A percentile compares a stretch with the other conserved stretches of the same genome.
phyloP scores from a whole-genome alignment of 2,113 vertebrate species.

The Ranitomeya variabilis region DNA sequence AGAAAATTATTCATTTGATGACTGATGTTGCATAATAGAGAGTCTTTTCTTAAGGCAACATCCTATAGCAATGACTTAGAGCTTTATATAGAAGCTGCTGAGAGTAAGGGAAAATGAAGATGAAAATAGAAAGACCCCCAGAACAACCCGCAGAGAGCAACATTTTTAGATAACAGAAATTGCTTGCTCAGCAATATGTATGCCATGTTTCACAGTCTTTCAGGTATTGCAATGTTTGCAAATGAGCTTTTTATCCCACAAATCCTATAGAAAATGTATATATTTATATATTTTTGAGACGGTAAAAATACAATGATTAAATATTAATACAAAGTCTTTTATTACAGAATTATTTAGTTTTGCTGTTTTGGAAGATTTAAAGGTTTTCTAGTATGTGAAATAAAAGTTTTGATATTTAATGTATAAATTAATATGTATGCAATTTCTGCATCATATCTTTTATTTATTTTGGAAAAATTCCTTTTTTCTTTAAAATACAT shows the following conservation, averaged over 20 bases:
- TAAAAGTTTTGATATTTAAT: neutral
- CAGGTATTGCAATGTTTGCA: slow-evolving; percentile 50
- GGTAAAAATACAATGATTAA: neutral
- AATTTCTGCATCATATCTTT: neutral
- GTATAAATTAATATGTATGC: neutral
- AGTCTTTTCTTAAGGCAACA: slow-evolving; percentile 9
- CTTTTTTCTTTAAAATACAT: neutral
- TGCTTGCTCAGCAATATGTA: slow-evolving; percentile 27
- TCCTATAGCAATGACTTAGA: neutral
- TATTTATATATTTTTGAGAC: slow-evolving; percentile 26
- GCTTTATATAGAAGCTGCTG: slow-evolving; percentile 49
- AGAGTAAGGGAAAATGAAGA: slow-evolving; percentile 42
- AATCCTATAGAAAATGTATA: neutral
- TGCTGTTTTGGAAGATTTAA: neutral
- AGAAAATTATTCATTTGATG: neutral
- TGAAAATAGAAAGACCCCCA: slow-evolving; percentile 47
- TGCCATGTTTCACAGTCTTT: slow-evolving; percentile 37
- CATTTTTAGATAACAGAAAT: slow-evolving; percentile 9
- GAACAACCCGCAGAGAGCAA: slow-evolving; percentile 25
- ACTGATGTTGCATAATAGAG: neutral
- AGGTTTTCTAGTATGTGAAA: neutral
- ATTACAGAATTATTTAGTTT: neutral
- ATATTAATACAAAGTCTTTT: slow-evolving; percentile 19
- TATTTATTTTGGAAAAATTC: neutral
- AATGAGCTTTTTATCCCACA: neutral